Evolutionary conservation across 1,140 invertebrate genomes (phyloP), one percentile per base, ranked within the genome.

Genomic region (Zaprionus nigranus): DNA sequence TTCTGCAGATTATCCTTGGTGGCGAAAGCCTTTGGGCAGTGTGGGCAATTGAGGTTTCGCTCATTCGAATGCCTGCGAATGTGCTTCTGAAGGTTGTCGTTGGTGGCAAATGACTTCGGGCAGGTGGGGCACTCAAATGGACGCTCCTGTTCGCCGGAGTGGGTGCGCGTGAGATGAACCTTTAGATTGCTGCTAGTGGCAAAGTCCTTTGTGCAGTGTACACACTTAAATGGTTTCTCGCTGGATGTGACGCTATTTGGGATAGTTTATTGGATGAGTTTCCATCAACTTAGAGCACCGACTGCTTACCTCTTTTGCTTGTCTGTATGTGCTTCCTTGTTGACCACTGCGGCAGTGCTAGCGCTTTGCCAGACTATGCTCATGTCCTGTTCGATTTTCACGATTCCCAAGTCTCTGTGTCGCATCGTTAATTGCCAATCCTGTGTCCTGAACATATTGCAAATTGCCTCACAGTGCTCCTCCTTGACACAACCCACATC

Each of bases 1-100:
- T 75, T 75, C 28, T 75, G 73, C 36, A 75, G 67, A 38, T 75
- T 75, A 43, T 75, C 73, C 56, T 75, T 75, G 34, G 67, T 71
- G 26, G 73, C 73, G 7, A 75, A 75, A 2, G 68, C 67, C 26
- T 75, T 75, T 2, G 73, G 73, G 34, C 73, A 75, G 40, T 75
- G 73, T 13, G 73, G 73, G 34, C 73, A 75, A 4, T 70, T 43
- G 1, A 75, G 28, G 1, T 54, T 75, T 17, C 67, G 34, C 20
- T 75, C 73, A 43, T 30, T 75, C 24, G 73, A 75, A 20, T 75
- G 73, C 36, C 73, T 26, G 20, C 73, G 60, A 17, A 75, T 75
- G 20, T 75, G 72, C 53, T 75, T 75, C 53, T 75, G 72, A 11
- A 75, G 66, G 28, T 75, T 75, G 24, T 75, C 72, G 11, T 75